Conservation (phyloP, 2,113 vertebrate genomes). For the Sinocyclocheilus anshuiensis region DNA sequence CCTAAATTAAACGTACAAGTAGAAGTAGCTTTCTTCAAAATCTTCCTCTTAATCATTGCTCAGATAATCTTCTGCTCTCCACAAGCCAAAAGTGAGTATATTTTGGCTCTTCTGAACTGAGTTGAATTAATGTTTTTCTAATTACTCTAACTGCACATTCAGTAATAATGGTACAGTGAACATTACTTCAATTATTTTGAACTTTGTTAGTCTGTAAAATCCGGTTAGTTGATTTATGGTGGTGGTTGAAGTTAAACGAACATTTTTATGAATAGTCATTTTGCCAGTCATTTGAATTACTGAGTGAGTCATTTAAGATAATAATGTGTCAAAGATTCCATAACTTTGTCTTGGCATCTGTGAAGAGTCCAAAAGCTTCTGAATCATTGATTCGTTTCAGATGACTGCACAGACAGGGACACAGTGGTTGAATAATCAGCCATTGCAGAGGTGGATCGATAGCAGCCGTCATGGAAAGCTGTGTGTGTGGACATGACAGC, state of each 20-base stretch:
- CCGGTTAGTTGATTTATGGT: background rate
- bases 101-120: constrained; percentile 1
- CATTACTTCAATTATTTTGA: background rate
- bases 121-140: background rate
- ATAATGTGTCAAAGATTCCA: constrained; percentile 28
- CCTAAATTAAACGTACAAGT: background rate
- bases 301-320: constrained; percentile 5
- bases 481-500: constrained; percentile 44
- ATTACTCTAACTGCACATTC: background rate
- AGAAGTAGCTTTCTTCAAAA: background rate
- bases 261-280: background rate
- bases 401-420: constrained; percentile 49
- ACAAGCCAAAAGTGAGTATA: background rate
- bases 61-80: constrained; percentile 20
- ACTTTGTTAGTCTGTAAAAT: background rate
- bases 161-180: background rate
- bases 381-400: constrained; percentile 54
- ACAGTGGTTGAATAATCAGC: constrained; percentile 45
- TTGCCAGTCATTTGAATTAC: background rate
- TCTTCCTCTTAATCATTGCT: constrained; percentile 25
- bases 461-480: constrained; percentile 51
- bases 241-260: background rate
- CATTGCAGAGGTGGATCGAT: constrained; percentile 51
- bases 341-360: constrained; percentile 12
- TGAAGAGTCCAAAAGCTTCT: constrained; percentile 49